These are phyloP conservation scores for Paracentrotus lividus DNA, from an alignment of 53 echinoderm and acorn worm species.

Conservation along the genomic window DNA sequence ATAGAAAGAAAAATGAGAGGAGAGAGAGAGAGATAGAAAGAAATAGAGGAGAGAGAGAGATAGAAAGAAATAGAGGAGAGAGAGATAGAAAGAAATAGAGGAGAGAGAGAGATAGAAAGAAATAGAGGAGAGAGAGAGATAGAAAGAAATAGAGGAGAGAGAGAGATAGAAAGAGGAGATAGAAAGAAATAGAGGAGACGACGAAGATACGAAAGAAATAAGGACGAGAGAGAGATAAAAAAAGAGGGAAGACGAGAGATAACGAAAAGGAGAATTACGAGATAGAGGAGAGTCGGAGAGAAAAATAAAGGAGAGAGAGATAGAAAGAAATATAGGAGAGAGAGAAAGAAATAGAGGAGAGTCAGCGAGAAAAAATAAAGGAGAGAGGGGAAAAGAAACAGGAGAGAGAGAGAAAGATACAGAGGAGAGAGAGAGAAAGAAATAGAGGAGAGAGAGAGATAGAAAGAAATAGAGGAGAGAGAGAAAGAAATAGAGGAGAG, in stretches of 20 bases:
- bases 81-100: no score
- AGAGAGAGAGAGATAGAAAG: no score
- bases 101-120: no score
- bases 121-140: not conserved
- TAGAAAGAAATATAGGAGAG: no score
- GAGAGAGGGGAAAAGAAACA: not conserved
- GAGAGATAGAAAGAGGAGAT: not conserved
- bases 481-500: not conserved
- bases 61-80: no score
- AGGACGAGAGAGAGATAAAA: not conserved
- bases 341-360: no score
- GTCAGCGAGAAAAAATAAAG: no score
- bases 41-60: no score
- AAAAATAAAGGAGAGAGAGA: no score
- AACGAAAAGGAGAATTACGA: not conserved
- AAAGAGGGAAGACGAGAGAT: not conserved
- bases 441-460: not conserved
- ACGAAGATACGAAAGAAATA: no score
- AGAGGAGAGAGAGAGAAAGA: no score
- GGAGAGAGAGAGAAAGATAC: slow-evolving; percentile 29
- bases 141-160: not conserved
- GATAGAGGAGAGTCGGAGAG: not conserved
- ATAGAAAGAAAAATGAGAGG: no score
- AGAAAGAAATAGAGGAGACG: not conserved
- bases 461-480: not conserved